Conservation (phyloP, 2,113 vertebrate species). For the Dissostichus mawsoni region DNA sequence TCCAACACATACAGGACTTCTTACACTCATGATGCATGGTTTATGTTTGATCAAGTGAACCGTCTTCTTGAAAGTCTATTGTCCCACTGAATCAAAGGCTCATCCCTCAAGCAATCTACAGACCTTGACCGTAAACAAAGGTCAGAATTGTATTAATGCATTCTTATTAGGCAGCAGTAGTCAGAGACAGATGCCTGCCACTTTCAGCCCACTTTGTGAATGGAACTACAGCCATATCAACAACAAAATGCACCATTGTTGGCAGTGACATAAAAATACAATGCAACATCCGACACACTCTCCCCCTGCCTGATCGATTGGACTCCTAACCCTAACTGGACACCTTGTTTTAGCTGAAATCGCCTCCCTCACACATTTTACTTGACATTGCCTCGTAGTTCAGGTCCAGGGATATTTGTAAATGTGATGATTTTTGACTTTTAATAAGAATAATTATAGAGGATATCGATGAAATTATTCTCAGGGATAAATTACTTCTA, state of each 20-base stretch:
- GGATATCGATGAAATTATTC: slow-evolving; percentile 17
- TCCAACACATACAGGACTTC: background rate
- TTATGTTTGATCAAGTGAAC: slow-evolving; percentile 8
- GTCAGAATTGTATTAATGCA: slow-evolving; percentile 7
- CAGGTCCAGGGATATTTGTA: too few species aligned
- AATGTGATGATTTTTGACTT: background rate
- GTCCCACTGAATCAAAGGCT: slow-evolving; percentile 29
- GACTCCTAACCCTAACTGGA: too few species aligned
- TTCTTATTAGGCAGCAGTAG: background rate
- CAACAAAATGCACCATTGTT: too few species aligned
- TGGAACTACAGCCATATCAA: background rate
- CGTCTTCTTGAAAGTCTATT: slow-evolving; percentile 27
- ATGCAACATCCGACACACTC: background rate
- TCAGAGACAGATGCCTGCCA: background rate
- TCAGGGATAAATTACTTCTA: background rate
- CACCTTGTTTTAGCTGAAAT: too few species aligned
- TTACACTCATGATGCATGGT: background rate
- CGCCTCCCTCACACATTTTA: too few species aligned
- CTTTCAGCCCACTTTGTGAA: background rate
- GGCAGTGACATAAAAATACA: background rate
- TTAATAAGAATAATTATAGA: background rate
- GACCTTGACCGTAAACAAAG: slow-evolving; percentile 42
- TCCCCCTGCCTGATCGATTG: too few species aligned
- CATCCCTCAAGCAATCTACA: slow-evolving; percentile 15
- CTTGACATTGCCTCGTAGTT: too few species aligned